Conservation (phyloP, 1,140 invertebrate species). For the Megathymus violae region DNA sequence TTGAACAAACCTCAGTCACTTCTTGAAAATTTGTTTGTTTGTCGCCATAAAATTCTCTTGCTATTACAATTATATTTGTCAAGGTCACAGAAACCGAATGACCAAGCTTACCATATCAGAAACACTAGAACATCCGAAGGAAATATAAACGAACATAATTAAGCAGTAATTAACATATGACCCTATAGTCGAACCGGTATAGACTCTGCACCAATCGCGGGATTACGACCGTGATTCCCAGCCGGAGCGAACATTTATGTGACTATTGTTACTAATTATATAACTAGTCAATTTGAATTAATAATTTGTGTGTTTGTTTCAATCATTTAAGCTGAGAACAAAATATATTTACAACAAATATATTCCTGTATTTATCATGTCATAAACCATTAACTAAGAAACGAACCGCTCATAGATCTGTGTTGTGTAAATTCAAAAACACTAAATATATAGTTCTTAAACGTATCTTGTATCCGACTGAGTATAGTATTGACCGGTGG, state of each 20-base stretch:
- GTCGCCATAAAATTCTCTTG: background rate
- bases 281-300: background rate
- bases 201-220: background rate
- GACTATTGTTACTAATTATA: background rate
- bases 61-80: background rate
- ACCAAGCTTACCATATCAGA: too few relatives aligned
- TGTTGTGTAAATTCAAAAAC: too few relatives aligned
- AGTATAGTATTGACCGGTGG: too few relatives aligned
- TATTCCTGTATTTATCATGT: background rate
- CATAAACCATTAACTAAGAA: too few relatives aligned
- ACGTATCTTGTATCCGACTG: too few relatives aligned
- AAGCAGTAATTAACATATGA: background rate
- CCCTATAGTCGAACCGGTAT: background rate
- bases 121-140: background rate
- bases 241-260: background rate
- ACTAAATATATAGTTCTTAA: too few relatives aligned
- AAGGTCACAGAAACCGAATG: too few relatives aligned
- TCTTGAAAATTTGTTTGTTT: background rate
- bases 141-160: background rate
- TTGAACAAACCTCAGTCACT: background rate
- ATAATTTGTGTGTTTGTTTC: background rate
- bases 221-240: background rate
- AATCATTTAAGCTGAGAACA: background rate
- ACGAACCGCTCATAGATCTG: too few relatives aligned
- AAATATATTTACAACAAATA: background rate